Percentiles rank a stretch among this genome's conserved stretches.
Conservation (phyloP, 2,113 vertebrate genomes). For the Anolis carolinensis region DNA sequence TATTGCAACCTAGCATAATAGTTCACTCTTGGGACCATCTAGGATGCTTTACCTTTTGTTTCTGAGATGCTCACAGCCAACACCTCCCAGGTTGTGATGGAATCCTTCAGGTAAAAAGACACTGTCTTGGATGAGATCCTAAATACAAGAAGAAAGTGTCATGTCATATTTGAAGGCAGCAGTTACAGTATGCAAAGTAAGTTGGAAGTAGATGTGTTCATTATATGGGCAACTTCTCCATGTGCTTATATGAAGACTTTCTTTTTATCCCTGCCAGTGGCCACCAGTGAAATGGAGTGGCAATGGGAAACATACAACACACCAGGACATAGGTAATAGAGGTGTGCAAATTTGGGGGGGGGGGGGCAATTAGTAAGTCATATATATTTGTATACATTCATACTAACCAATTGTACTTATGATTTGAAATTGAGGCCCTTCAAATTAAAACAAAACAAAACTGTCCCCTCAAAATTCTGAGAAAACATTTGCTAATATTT, state of each 20-base stretch:
- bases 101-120: conserved; percentile 79
- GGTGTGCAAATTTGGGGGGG: too few relatives aligned
- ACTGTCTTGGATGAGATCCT: conserved; percentile 68
- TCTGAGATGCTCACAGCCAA: conserved; percentile 84
- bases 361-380: too few relatives aligned
- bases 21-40: neutral
- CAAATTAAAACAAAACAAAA: too few relatives aligned
- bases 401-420: too few relatives aligned
- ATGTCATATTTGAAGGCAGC: neutral
- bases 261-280: neutral
- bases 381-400: too few relatives aligned
- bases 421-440: too few relatives aligned
- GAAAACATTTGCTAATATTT: too few relatives aligned
- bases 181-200: too few relatives aligned
- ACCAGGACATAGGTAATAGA: neutral
- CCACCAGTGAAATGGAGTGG: neutral
- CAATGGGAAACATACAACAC: neutral
- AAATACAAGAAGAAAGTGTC: neutral
- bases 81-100: conserved; percentile 91
- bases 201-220: neutral
- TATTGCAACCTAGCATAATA: neutral
- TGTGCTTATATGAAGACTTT: too few relatives aligned
- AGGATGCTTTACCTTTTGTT: conserved; percentile 65
- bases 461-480: too few relatives aligned
- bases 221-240: neutral